Evolutionary conservation across 2,797 vertebrate species (phyloP).

Genomic region (Hyperoplus lanceolatus): DNA sequence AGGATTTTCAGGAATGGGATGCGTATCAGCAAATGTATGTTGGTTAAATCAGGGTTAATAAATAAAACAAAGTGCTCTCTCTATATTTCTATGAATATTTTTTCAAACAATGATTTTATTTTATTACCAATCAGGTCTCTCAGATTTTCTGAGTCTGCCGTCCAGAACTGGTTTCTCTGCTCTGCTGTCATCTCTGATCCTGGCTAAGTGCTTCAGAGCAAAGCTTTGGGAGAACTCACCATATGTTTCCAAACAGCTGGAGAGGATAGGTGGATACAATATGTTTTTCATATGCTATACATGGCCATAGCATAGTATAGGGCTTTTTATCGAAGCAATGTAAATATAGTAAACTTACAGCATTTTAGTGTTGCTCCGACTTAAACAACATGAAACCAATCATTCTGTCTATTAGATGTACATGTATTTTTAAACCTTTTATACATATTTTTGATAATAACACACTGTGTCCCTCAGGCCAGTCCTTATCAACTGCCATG

Average conservation of each 20-base stretch:
- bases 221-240: constrained; percentile 97
- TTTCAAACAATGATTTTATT: constrained; percentile 18
- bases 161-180: constrained; percentile 87
- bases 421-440: not conserved
- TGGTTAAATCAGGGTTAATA: not conserved
- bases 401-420: not conserved
- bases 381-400: not conserved
- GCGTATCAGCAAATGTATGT: constrained; percentile 94
- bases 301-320: not conserved
- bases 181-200: constrained; percentile 90
- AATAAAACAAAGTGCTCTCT: not conserved
- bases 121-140: constrained; percentile 87
- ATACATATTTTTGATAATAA: constrained; percentile 8
- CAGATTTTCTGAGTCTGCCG: constrained; percentile 90
- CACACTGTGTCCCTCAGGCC: constrained; percentile 83
- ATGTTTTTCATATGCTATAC: not conserved
- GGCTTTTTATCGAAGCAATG: not conserved
- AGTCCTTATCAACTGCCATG: constrained; percentile 93
- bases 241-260: constrained; percentile 94
- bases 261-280: constrained; percentile 93
- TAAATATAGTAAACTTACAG: not conserved
- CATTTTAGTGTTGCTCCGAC: not conserved
- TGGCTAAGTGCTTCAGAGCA: constrained; percentile 96
- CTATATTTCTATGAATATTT: not conserved
- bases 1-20: constrained; percentile 95